phyloP scores from a whole-genome alignment of 2,888 invertebrate species.

The Idaea straminata region DNA sequence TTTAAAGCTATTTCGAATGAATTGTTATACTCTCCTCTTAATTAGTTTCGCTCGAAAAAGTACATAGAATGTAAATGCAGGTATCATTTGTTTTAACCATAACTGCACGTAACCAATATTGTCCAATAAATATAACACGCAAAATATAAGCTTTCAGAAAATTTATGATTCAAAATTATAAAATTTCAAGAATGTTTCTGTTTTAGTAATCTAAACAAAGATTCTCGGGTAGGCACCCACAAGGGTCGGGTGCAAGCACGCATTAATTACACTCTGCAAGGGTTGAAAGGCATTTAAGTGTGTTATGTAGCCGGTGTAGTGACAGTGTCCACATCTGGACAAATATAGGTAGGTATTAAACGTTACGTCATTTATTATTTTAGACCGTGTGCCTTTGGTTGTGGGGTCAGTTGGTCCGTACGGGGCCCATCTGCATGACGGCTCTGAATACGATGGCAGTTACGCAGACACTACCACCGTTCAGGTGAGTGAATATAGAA shows the following conservation, averaged over 20 bases:
- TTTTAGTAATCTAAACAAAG: constrained; percentile 58
- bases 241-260: constrained; percentile 72
- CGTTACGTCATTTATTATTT: constrained; percentile 27
- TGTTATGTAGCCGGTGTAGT: constrained; percentile 38
- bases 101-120: neutral
- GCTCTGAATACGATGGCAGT: constrained; percentile 95
- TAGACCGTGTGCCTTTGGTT: constrained; percentile 79
- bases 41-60: neutral
- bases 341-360: constrained; percentile 11
- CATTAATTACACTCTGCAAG: constrained; percentile 72
- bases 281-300: constrained; percentile 55
- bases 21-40: neutral
- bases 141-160: constrained; percentile 1
- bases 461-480: constrained; percentile 84
- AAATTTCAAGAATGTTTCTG: constrained; percentile 64
- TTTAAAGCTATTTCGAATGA: neutral
- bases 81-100: neutral
- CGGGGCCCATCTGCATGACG: constrained; percentile 93
- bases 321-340: constrained; percentile 29
- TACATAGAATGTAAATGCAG: neutral
- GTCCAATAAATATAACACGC: neutral
- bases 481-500: constrained; percentile 57
- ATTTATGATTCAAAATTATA: constrained; percentile 33
- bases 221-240: constrained; percentile 52
- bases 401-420: constrained; percentile 96